Evolutionary conservation across 2,888 invertebrate species (phyloP).

Genomic region (Melinaea marsaeus): DNA sequence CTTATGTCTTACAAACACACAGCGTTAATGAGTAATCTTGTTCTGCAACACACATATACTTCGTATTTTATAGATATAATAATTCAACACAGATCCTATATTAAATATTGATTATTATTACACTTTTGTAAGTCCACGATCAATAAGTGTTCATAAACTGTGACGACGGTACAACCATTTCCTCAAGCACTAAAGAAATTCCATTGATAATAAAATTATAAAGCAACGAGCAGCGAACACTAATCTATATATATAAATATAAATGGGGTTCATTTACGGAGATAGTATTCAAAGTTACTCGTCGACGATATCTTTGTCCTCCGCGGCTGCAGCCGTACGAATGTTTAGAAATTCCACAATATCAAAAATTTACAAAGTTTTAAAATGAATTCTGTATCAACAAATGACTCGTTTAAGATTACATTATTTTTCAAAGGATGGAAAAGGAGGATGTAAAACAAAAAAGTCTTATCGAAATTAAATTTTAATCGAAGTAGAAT

Average conservation of each 20-base stretch:
- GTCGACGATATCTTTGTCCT: conserved; percentile 65
- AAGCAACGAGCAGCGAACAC: conserved; percentile 27
- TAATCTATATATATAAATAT: conserved; percentile 40
- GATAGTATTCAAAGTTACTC: conserved; percentile 64
- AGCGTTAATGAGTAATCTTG: conserved; percentile 1
- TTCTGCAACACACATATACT: not conserved
- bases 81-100: too few species aligned
- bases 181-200: conserved; percentile 1
- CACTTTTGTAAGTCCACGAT: not conserved
- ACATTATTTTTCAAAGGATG: too few species aligned
- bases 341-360: conserved; percentile 19
- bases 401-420: too few species aligned
- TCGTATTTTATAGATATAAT: not conserved
- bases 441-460: not conserved
- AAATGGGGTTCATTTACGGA: conserved; percentile 62
- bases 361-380: not conserved
- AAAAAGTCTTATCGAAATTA: too few species aligned
- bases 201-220: conserved; percentile 17
- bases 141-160: not conserved
- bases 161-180: not conserved
- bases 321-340: conserved; percentile 33
- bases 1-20: conserved; percentile 8
- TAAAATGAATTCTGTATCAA: not conserved
- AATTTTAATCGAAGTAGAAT: not conserved
- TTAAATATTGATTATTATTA: too few species aligned